Evolutionary conservation across 2,797 vertebrate genomes (phyloP).

Genomic region (Melanotaenia boesemani): DNA sequence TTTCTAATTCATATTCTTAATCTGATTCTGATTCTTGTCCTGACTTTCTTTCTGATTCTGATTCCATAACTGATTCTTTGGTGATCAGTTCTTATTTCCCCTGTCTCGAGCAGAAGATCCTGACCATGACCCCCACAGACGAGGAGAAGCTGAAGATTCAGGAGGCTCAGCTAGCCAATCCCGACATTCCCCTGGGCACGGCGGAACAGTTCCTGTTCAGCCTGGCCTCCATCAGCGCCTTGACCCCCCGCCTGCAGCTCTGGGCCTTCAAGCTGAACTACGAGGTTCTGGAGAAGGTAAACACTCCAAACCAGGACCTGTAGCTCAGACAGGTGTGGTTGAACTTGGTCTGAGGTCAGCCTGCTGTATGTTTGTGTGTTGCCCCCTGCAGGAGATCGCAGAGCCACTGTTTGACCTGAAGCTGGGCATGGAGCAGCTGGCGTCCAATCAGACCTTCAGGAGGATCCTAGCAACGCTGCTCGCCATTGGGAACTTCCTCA

Average conservation of each 20-base stretch:
- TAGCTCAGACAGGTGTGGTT: no score
- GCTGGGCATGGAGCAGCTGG: slow-evolving; percentile 94
- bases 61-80: no score
- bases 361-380: not conserved
- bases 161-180: slow-evolving; percentile 93
- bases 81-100: not conserved
- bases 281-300: slow-evolving; percentile 92
- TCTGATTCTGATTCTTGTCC: no score
- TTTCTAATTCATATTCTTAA: no score
- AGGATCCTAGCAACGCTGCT: slow-evolving; percentile 92
- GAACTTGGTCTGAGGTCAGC: no score
- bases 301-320: no score
- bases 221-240: slow-evolving; percentile 91
- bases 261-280: slow-evolving; percentile 99
- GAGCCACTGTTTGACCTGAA: slow-evolving; percentile 97
- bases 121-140: slow-evolving; percentile 95
- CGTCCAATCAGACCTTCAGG: slow-evolving; percentile 93
- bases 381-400: slow-evolving; percentile 89
- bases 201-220: slow-evolving; percentile 96
- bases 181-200: slow-evolving; percentile 91
- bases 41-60: no score
- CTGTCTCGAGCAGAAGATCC: slow-evolving; percentile 88
- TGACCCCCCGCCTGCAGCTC: slow-evolving; percentile 89
- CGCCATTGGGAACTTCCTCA: slow-evolving; percentile 96
- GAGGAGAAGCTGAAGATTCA: slow-evolving; percentile 98